Evolutionary conservation across 2,888 invertebrate species (phyloP), one percentile per base, ranked within the genome.

Genomic region (Magallana nippona): DNA sequence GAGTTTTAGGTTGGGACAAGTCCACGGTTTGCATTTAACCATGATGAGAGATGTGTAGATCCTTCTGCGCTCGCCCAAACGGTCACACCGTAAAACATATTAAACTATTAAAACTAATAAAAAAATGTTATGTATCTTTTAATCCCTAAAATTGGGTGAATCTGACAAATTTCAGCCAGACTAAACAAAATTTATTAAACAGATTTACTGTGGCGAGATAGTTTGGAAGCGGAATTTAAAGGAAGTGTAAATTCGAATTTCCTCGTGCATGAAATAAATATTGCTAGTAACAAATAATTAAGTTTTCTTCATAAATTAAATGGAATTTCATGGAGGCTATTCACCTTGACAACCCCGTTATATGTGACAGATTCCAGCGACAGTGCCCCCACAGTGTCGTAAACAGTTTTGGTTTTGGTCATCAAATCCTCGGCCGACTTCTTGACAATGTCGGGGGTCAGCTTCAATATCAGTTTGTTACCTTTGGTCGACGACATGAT

Each of bases 301-400:
- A 32, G 44, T 44, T 8, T 44, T 44, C 44, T 44, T 44, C 44
- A 44, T 44, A 5, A 44, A 44, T 8, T 44, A 8, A 44, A 44
- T 44, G 44, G 44, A 17, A 27, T 3, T 57, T 10, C 10, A 19
- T 19, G 56, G 56, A 79, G 15, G 11, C 1, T 56, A 44, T 82
- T 78, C 88, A 94, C 94, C 92, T 93, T 91, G 0, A 93, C 86
- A n/a, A 92, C 92, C 85, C 89, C 92, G 22, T 93, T 92, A 86
- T 90, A 93, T 15, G 88, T 90, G 55, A 91, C 88, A 81, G 92
- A 89, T 17, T 92, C 92, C 10, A 88, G 82, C 80, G 88, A 88
- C 13, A 93, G 86, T 22, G 88, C 81, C 19, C 93, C 94, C 80
- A 94, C 90, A 13, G 84, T 62, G 88, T 94, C 94, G 89, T 93